These are phyloP conservation scores for Augochlora pura DNA, from an alignment of 1,140 invertebrate genomes.

Conservation along the genomic window DNA sequence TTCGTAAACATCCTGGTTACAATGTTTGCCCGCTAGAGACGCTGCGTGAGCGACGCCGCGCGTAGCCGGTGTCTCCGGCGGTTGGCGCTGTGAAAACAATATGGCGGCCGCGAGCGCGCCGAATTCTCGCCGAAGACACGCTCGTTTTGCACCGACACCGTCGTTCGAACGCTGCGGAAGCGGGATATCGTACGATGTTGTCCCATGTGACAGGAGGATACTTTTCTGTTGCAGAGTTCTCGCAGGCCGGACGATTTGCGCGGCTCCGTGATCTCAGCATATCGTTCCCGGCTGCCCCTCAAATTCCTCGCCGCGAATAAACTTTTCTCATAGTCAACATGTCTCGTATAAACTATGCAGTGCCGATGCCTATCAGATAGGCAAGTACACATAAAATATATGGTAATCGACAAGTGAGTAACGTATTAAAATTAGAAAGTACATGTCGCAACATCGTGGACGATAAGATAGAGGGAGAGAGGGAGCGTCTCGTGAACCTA, in stretches of 20 bases:
- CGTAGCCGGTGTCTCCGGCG: too few relatives aligned
- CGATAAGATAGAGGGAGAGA: slow-evolving; percentile 55
- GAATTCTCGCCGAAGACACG: too few relatives aligned
- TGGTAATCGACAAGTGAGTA: slow-evolving; percentile 69
- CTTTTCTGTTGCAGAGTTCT: not conserved
- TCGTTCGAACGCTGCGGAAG: too few relatives aligned
- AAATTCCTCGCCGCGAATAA: slow-evolving; percentile 60
- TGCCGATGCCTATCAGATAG: slow-evolving; percentile 72
- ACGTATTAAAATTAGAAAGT: slow-evolving; percentile 77
- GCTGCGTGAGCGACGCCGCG: too few relatives aligned
- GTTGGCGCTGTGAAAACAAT: too few relatives aligned
- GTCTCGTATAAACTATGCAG: slow-evolving; percentile 74
- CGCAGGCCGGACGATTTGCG: too few relatives aligned
- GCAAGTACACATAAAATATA: slow-evolving; percentile 77
- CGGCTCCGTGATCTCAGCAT: not conserved
- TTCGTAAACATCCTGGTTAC: too few relatives aligned
- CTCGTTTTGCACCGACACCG: too few relatives aligned
- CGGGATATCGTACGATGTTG: too few relatives aligned
- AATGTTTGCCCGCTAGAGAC: too few relatives aligned
- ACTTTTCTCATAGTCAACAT: slow-evolving; percentile 72
- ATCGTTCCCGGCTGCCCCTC: not conserved
- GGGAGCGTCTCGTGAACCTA: slow-evolving; percentile 25
- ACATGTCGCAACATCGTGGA: slow-evolving; percentile 71
- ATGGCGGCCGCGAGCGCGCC: too few relatives aligned
- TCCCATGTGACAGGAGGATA: too few relatives aligned